phyloP scores from a whole-genome alignment of 2,113 vertebrate genomes.

The Uria lomvia region DNA sequence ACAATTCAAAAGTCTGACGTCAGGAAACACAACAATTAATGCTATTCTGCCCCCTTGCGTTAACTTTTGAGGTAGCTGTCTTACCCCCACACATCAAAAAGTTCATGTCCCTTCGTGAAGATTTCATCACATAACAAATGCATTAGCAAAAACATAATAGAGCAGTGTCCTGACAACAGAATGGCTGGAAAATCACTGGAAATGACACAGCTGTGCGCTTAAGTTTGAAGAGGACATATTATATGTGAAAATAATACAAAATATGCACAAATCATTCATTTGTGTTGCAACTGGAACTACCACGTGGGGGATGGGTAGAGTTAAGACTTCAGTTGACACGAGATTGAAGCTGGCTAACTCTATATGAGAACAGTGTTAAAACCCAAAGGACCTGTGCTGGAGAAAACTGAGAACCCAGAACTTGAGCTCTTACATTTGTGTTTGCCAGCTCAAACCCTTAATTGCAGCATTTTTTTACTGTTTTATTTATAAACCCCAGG shows the following conservation, averaged over 20 bases:
- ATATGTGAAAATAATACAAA: not conserved
- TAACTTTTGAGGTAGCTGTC: not conserved
- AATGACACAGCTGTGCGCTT: not conserved
- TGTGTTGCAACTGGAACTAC: not conserved
- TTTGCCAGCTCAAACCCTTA: not conserved
- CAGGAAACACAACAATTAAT: slow-evolving; percentile 47
- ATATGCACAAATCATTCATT: not conserved
- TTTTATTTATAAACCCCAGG: not conserved
- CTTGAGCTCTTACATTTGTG: not conserved
- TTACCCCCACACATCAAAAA: not conserved
- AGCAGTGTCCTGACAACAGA: not conserved
- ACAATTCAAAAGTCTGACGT: slow-evolving; percentile 13
- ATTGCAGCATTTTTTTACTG: not conserved
- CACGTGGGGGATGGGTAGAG: not conserved
- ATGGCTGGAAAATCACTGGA: fast-evolving
- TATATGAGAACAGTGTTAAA: not conserved
- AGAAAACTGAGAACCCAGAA: not conserved
- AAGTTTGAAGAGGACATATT: not conserved
- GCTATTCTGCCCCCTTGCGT: slow-evolving; percentile 46
- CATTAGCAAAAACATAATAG: not conserved
- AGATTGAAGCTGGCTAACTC: not conserved
- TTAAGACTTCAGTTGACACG: not conserved
- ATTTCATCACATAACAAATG: not conserved
- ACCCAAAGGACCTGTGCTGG: not conserved
- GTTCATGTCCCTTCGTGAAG: not conserved